Evolutionary conservation across 2,113 vertebrate species (phyloP), one percentile per base, ranked within the genome.

Genomic region (Heterotis niloticus): DNA sequence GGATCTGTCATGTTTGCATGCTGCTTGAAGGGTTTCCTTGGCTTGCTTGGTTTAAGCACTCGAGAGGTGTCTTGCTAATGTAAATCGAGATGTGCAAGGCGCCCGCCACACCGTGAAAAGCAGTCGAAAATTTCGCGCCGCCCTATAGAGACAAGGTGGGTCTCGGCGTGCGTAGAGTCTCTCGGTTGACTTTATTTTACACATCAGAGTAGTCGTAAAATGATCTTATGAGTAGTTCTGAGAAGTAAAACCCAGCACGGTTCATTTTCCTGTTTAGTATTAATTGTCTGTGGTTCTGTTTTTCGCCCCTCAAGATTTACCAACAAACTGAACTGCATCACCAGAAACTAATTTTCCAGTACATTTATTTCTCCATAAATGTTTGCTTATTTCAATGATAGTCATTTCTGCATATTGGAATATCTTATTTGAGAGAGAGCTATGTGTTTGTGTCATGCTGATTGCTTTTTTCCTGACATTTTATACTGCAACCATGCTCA

Each of bases 351-450:
- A 82, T 87, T 89, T 90, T 91, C 90, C 88, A 84, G 85, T 82
- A 87, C 87, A 85, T 90, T 91, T 88, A 88, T 90, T 88, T 88
- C 85, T 87, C 89, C 86, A 88, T 91, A 89, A 91, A 90, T 88
- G 88, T 91, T 91, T 86, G 87, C 88, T 87, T 91, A 89, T 87
- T 89, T 86, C 79, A 5, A 62, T 86, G 87, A 92, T 91, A 90
- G 88, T 80, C 87, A 88, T 88, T 86, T 85, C 79, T 79, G 83
- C 86, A 81, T 86, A 84, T 88, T 88, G 84, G 84, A 85, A 85
- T 68, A 56, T 70, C n/a, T 59, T 59, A 44, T 57, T 60, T 29
- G 24, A 28, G 24, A 26, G 56, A 18, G 57, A 59, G 54, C 23
- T 70, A 69, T 29, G n/a, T 76, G 56, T 26, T 62, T 17, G 17